A percentile compares a stretch with the other conserved stretches of the same genome.
These are phyloP conservation scores for Puntigrus tetrazona DNA, from an alignment of 2,113 vertebrate genomes.

Conservation along the genomic window DNA sequence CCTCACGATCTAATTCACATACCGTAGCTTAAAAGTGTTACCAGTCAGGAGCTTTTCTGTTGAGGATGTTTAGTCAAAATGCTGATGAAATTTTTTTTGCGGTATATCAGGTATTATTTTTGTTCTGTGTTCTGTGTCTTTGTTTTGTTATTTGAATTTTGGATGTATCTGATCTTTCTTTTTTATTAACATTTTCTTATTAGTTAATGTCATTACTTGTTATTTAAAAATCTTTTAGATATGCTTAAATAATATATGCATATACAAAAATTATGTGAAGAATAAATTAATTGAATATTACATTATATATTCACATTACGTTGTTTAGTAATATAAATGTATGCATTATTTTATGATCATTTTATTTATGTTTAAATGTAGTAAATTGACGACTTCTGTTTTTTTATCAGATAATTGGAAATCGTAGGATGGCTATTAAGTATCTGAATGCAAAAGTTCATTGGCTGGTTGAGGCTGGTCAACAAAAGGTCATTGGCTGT, in stretches of 20 bases:
- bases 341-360: background rate
- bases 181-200: background rate
- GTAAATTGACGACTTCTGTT: background rate
- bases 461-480: conserved; percentile 40
- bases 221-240: background rate
- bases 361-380: background rate
- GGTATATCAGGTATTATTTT: too few species aligned
- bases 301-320: background rate
- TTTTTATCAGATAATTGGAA: conserved; percentile 11
- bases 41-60: background rate
- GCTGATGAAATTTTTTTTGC: background rate
- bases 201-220: background rate
- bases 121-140: too few species aligned
- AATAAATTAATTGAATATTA: background rate
- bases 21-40: background rate
- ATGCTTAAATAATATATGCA: background rate
- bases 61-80: background rate
- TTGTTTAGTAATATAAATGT: background rate
- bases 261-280: background rate
- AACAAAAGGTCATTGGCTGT: conserved; percentile 49
- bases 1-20: background rate
- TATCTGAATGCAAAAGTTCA: conserved; percentile 31
- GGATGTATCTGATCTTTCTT: too few species aligned
- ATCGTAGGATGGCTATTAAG: conserved; percentile 12
- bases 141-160: too few species aligned